Base-by-base conservation (phyloP, 1,140 invertebrate genomes). In the Drosophila simulans region DNA sequence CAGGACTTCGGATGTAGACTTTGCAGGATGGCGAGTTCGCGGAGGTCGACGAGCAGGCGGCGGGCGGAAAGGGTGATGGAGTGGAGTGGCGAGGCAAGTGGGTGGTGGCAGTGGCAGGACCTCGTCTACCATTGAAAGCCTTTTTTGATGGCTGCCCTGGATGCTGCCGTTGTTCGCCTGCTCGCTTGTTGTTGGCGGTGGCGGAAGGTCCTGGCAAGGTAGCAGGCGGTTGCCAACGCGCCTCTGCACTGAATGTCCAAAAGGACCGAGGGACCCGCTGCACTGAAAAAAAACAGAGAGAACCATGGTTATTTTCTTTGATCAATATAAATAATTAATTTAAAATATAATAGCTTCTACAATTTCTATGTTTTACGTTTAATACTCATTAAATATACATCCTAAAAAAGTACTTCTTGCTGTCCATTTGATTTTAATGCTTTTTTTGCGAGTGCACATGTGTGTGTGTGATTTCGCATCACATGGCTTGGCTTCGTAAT, bases 111-210 rank as follows among this genome's bases (percentile, higher is more conserved):
- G 15, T 11, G 20, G 60, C 59, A 64, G 63, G 52, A 48, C 68
- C 49, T 72, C 75, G 82, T 82, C 82, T 86, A 77, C 82, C 82
- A 86, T 86, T 86, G 82, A 86, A 86, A 86, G 83, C 79, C 82
- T 64, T 88, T 86, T 83, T 88, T 86, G 79, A 86, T 83, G 82
- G 83, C 66, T 42, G 43, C 43, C 53, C 11, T 48, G 35, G 51
- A 22, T 62, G 49, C 15, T 60, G 15, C 35, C 40, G 39, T 35
- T 46, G 57, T 31, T 46, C 45, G 55, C 31, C 20, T 56, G n/a
- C 40, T 63, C 15, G 49, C 11, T 20, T 55, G 65, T 57, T 42
- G 56, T 62, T 49, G 54, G 22, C 20, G 56, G 43, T 42, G 59
- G 51, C 53, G 59, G 58, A n/a, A 31, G 60, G 64, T 17, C 42